Conservation (phyloP, 2,888 invertebrate genomes). For the Amblyjoppa fuscipennis region DNA sequence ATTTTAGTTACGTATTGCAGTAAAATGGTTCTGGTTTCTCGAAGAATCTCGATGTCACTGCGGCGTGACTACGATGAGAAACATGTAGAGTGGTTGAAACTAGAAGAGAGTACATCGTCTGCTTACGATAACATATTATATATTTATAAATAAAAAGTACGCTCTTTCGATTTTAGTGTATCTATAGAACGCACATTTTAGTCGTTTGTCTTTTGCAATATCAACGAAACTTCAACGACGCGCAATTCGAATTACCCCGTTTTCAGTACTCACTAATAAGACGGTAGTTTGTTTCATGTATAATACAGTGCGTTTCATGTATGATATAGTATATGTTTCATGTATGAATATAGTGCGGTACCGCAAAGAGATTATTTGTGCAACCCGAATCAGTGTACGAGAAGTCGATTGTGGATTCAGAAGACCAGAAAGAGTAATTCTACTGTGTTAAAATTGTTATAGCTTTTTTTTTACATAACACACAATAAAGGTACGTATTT, state of each 20-base stretch:
- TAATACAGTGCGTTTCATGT: too few species aligned
- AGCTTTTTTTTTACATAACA: conserved; percentile 8
- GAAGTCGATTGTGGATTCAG: neutral
- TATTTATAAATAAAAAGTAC: too few species aligned
- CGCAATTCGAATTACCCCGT: neutral
- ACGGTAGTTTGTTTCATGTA: neutral
- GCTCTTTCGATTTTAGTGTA: neutral
- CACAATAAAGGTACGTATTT: conserved; percentile 4
- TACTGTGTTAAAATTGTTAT: neutral
- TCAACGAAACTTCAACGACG: neutral
- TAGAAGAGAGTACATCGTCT: too few species aligned
- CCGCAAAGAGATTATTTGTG: neutral
- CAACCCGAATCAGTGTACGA: neutral
- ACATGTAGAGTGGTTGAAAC: too few species aligned
- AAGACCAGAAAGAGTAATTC: neutral
- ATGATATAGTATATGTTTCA: neutral
- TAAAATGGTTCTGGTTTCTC: too few species aligned
- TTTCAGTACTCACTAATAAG: neutral
- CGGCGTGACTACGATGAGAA: too few species aligned
- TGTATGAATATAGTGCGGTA: neutral
- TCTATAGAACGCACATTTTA: neutral
- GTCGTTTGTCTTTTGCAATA: neutral
- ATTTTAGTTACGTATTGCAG: too few species aligned
- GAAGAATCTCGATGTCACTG: too few species aligned
- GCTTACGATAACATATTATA: too few species aligned